These are phyloP conservation scores for Mastacembelus armatus DNA, from an alignment of 2,797 vertebrate genomes.

Conservation along the genomic window DNA sequence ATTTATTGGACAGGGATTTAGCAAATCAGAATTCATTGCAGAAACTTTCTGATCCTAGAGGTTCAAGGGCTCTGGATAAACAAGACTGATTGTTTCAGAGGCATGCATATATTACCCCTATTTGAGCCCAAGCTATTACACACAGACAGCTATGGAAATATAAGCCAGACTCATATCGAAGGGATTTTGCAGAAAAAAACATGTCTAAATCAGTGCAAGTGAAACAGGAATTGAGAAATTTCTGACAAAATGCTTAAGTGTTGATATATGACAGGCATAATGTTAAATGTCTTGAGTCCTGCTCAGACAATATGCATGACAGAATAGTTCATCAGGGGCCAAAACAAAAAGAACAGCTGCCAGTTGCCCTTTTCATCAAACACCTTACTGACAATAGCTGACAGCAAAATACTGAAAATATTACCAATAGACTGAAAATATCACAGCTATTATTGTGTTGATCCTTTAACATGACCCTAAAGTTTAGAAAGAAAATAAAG, in stretches of 20 bases:
- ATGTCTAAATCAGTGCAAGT: constrained; percentile 43
- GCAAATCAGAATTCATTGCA: constrained; percentile 79
- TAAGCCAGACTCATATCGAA: constrained; percentile 52
- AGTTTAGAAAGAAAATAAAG: constrained; percentile 4
- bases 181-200: constrained; percentile 48
- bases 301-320: constrained; percentile 34
- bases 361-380: constrained; percentile 36
- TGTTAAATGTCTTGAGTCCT: constrained; percentile 43
- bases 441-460: constrained; percentile 28
- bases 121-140: constrained; percentile 69
- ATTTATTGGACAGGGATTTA: constrained; percentile 82
- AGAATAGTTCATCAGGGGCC: constrained; percentile 31
- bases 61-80: constrained; percentile 82
- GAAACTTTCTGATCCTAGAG: constrained; percentile 78
- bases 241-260: constrained; percentile 25
- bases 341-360: constrained; percentile 48
- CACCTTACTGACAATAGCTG: constrained; percentile 33
- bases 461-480: constrained; percentile 11
- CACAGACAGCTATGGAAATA: constrained; percentile 62
- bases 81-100: constrained; percentile 81
- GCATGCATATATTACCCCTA: constrained; percentile 76
- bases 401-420: constrained; percentile 44
- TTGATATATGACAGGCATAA: constrained; percentile 27
- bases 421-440: constrained; percentile 38
- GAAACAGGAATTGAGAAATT: constrained; percentile 26